Evolutionary conservation across 1,140 invertebrate species (phyloP).

Genomic region (Pseudomyrmex sp.): DNA sequence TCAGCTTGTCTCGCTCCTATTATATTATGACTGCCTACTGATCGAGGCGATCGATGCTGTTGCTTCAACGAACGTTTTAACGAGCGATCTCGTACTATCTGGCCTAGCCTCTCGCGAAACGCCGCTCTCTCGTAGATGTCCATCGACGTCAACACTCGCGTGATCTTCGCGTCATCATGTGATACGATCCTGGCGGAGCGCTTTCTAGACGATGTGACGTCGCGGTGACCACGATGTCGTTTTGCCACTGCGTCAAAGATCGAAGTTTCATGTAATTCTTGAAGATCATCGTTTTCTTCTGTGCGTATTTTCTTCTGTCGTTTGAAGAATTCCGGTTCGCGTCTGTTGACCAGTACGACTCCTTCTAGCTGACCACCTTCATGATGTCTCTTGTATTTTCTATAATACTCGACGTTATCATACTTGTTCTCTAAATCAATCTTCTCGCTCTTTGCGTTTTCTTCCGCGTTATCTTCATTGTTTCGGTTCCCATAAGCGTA

Average conservation of each 20-base stretch:
- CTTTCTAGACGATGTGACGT: background rate
- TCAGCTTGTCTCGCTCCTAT: background rate
- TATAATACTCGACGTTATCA: background rate
- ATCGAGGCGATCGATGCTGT: slow-evolving; percentile 31
- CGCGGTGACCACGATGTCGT: slow-evolving; percentile 30
- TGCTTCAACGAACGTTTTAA: background rate
- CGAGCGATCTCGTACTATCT: background rate
- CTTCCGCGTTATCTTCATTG: background rate
- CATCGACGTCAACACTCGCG: slow-evolving; percentile 67
- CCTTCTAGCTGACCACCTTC: slow-evolving; percentile 62
- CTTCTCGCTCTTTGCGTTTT: slow-evolving; percentile 21
- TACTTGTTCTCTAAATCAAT: slow-evolving; percentile 54
- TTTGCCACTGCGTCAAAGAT: background rate
- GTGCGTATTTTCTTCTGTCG: slow-evolving; percentile 66
- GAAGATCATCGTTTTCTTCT: background rate
- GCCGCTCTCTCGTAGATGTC: slow-evolving; percentile 75
- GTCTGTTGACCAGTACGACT: slow-evolving; percentile 16
- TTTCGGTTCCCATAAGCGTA: slow-evolving; percentile 60
- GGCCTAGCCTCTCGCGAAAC: slow-evolving; percentile 66
- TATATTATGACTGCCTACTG: background rate
- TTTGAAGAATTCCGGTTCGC: slow-evolving; percentile 60
- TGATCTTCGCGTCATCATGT: background rate
- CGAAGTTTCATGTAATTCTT: background rate
- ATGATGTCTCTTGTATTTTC: background rate
- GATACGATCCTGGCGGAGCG: slow-evolving; percentile 37